Evolutionary conservation across 2,797 vertebrate genomes (phyloP).

Genomic region (Oryzias dopingdopingensis): DNA sequence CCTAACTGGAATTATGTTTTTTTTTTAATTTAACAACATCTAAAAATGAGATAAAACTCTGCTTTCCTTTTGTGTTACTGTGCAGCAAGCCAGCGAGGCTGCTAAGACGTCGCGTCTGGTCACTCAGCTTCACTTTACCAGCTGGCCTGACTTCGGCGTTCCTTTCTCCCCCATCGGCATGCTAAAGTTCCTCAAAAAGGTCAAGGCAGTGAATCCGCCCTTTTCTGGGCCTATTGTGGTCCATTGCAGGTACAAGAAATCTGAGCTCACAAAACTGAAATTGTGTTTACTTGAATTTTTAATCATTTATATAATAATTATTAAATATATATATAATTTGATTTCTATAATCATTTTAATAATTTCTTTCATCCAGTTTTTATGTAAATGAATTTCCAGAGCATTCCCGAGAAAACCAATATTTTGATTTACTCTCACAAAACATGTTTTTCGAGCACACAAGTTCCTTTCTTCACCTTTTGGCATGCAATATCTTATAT

Average conservation of each 20-base stretch:
- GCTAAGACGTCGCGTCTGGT: constrained; percentile 85
- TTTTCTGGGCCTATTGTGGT: constrained; percentile 88
- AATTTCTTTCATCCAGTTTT: constrained; percentile 20
- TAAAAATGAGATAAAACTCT: background rate
- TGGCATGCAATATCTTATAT: constrained; percentile 15
- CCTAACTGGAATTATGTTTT: background rate
- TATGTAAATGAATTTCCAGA: constrained; percentile 4
- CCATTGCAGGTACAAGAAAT: constrained; percentile 87
- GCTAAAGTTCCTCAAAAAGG: constrained; percentile 98
- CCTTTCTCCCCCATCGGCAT: constrained; percentile 98
- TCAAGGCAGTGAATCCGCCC: constrained; percentile 85
- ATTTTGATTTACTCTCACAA: constrained; percentile 11
- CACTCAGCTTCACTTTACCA: constrained; percentile 97
- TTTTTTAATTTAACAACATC: background rate
- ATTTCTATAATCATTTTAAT: no score
- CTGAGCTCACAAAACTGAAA: constrained; percentile 5
- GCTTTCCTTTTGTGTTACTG: constrained; percentile 57
- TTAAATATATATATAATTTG: no score
- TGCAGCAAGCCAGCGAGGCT: constrained; percentile 84
- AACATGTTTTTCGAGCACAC: no score
- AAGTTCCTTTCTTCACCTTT: constrained; percentile 32
- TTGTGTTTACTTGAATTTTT: constrained; percentile 9
- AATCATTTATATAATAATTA: no score
- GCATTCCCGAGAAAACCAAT: constrained; percentile 20
- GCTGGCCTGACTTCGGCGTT: constrained; percentile 98